These are phyloP conservation scores for Damaliscus lunatus DNA, from an alignment of 2,113 vertebrate species.

Conservation along the genomic window DNA sequence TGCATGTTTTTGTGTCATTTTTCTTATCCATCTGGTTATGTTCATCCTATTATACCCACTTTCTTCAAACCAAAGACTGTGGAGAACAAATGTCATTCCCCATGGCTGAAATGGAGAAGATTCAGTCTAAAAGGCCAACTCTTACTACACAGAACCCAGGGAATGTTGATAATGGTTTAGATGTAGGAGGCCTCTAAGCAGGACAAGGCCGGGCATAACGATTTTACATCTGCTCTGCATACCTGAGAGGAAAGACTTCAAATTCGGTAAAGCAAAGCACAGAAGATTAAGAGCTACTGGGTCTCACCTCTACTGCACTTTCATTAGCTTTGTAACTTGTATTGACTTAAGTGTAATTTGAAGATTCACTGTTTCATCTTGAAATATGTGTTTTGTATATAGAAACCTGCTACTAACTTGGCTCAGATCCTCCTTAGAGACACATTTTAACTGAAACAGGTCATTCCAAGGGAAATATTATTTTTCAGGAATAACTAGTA, in stretches of 20 bases:
- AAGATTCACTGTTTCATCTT: conserved; percentile 47
- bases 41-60: background rate
- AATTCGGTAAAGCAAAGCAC: background rate
- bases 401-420: background rate
- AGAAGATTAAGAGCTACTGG: conserved; percentile 3
- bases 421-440: conserved; percentile 7
- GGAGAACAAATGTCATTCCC: background rate
- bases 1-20: background rate
- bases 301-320: background rate
- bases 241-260: background rate
- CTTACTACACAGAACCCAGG: background rate
- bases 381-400: conserved; percentile 27
- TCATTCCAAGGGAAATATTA: background rate
- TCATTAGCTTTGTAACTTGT: conserved; percentile 23
- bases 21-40: background rate
- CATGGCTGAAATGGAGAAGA: background rate
- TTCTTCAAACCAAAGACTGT: background rate
- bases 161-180: background rate
- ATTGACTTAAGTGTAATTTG: conserved; percentile 25
- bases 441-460: background rate
- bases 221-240: conserved; percentile 20
- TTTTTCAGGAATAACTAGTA: background rate
- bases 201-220: background rate
- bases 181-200: background rate
- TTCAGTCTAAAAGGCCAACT: background rate